phyloP scores from a whole-genome alignment of 37 sponge, comb jelly and placozoan species.

The Beroe forskalii region DNA sequence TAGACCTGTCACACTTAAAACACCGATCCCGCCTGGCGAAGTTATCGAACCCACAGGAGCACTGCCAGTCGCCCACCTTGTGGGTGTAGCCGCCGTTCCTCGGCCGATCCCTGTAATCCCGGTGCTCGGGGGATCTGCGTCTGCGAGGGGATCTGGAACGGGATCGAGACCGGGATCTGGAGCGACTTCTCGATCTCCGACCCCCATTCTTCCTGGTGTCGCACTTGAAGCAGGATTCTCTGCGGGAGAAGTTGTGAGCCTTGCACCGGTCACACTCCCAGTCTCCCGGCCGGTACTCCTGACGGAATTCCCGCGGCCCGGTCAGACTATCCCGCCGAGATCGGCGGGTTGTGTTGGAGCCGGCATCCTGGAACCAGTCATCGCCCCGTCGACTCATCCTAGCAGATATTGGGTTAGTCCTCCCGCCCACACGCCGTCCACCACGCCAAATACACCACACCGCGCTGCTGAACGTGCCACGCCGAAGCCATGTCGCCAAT shows the following conservation, averaged over 20 bases:
- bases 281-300: slow-evolving; percentile 46
- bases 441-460: neutral
- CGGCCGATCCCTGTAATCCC: neutral
- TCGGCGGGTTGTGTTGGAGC: neutral
- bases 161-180: neutral
- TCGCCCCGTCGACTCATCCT: slow-evolving; percentile 50
- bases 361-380: slow-evolving; percentile 43
- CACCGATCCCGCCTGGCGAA: slow-evolving; percentile 25
- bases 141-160: neutral
- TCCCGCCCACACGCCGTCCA: neutral
- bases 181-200: neutral
- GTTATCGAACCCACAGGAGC: slow-evolving; percentile 36
- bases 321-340: slow-evolving; percentile 32
- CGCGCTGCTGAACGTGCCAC: neutral
- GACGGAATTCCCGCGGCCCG: slow-evolving; percentile 32
- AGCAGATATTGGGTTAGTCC: slow-evolving; percentile 11
- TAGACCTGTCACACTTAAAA: slow-evolving; percentile 7
- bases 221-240: slow-evolving; percentile 41
- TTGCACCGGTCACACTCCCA: slow-evolving; percentile 47
- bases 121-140: neutral
- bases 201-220: neutral
- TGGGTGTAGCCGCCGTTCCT: neutral
- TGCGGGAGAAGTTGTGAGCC: slow-evolving; percentile 50
- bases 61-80: slow-evolving; percentile 42
- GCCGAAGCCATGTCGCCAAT: neutral